Evolutionary conservation across 1,140 invertebrate genomes (phyloP), one percentile per base, ranked within the genome.

Genomic region (Ceratoteleas bidentatus): DNA sequence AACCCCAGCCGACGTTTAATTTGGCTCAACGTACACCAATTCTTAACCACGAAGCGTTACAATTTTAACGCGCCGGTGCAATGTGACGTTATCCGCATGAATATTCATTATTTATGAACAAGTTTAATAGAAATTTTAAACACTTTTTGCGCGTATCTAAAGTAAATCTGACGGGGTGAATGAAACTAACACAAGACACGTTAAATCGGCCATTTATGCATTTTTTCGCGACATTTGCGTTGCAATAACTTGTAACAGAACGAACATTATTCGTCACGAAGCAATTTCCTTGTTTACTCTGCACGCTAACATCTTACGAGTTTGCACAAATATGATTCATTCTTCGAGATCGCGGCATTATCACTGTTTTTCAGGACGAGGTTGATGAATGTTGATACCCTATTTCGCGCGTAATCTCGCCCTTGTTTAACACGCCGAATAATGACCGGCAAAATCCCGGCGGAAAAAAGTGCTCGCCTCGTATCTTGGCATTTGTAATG

Each of bases 371-470:
- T 76, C 72, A 76, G 72, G 65, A 76, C 72, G 65, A 36, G 24
- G 14, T 66, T 81, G 79, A 81, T 76, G 54, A 76, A 81, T 76
- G 79, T 72, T 81, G 79, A 81, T 76, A 81, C 72, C 72, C 79
- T 74, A 70, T 81, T 81, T 76, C 40, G 61, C 66, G 70, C 60
- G 72, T 76, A 81, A 81, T 76, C 72, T 81, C 65, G 58, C 49
- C 53, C 66, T 81, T 81, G 79, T 81, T 81, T 76, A 81, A 81
- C 78, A 66, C 72, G 65, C 52, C 43, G 72, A 70, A 75, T 81
- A 81, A 81, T 72, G 78, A 75, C 78, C 65, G 58, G 72, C 70
- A 54, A 81, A 81, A 81, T 75, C 16, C 58, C 53, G 16, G 32
- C 50, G 43, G 61, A 47, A 47, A 47, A 47, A 47, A 47, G 6